Evolutionary conservation across 2,113 vertebrate species (phyloP).

Genomic region (Neoarius graeffei): DNA sequence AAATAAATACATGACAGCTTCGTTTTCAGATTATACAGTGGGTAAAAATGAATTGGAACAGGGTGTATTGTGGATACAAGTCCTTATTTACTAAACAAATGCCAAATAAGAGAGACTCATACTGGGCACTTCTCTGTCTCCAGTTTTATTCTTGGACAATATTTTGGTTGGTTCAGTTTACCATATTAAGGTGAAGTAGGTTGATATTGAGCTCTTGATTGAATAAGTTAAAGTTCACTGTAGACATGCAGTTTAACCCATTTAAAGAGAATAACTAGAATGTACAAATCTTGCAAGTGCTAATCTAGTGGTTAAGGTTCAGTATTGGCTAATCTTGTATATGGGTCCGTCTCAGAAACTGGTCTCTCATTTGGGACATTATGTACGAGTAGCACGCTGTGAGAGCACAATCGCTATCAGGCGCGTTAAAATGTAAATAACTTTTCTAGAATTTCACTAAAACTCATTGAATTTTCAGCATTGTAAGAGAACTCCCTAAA

Average conservation of each 20-base stretch:
- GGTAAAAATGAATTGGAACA: conserved; percentile 9
- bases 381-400: too few species aligned
- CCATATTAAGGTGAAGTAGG: not conserved
- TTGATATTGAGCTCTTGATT: not conserved
- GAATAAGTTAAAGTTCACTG: not conserved
- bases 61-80: not conserved
- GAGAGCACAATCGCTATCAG: too few species aligned
- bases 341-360: too few species aligned
- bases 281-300: not conserved
- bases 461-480: too few species aligned
- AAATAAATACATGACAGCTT: not conserved
- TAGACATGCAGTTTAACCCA: not conserved
- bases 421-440: too few species aligned
- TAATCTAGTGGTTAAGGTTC: not conserved
- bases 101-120: conserved; percentile 32
- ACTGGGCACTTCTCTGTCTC: not conserved
- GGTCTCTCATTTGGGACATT: too few species aligned
- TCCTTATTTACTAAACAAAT: conserved; percentile 40
- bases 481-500: too few species aligned
- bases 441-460: too few species aligned
- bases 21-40: conserved; percentile 7
- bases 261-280: not conserved
- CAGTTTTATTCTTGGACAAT: conserved; percentile 16
- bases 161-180: conserved; percentile 32
- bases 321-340: not conserved